A percentile compares a stretch with the other conserved stretches of the same genome.
phyloP scores from a whole-genome alignment of 2,113 vertebrate genomes.

The Centropristis striata region DNA sequence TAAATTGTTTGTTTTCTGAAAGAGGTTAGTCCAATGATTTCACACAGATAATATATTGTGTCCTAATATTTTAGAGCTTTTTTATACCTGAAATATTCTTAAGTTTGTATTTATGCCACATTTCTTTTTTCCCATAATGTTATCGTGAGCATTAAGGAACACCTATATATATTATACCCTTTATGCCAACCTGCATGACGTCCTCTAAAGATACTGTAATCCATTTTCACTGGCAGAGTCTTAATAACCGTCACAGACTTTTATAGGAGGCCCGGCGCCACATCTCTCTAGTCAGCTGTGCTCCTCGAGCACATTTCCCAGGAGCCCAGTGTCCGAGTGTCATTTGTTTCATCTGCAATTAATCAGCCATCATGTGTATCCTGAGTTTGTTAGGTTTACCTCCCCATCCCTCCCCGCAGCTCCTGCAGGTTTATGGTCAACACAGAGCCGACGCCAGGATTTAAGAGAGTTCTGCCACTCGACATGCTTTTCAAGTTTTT shows the following conservation, averaged over 20 bases:
- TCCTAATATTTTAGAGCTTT: constrained; percentile 20
- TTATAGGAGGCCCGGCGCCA: constrained; percentile 79
- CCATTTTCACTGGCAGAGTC: constrained; percentile 56
- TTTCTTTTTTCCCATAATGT: not conserved
- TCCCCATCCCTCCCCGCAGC: constrained; percentile 55
- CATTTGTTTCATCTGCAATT: constrained; percentile 82
- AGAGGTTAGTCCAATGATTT: constrained; percentile 59
- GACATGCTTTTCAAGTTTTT: constrained; percentile 78
- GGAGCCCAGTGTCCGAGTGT: constrained; percentile 65
- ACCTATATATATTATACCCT: too few relatives aligned
- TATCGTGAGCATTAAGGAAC: not conserved
- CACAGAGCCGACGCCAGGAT: constrained; percentile 71
- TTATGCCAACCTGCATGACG: constrained; percentile 35
- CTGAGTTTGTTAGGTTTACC: constrained; percentile 72
- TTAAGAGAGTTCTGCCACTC: constrained; percentile 79
- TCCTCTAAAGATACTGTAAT: constrained; percentile 52
- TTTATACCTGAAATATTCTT: constrained; percentile 12
- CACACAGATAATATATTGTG: constrained; percentile 58
- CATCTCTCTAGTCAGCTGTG: constrained; percentile 65
- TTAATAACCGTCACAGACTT: constrained; percentile 72
- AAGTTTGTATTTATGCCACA: not conserved
- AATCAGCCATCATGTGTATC: constrained; percentile 79
- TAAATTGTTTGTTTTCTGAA: constrained; percentile 69
- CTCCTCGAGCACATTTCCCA: constrained; percentile 53
- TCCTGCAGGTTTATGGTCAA: constrained; percentile 82